phyloP scores from a whole-genome alignment of 2,113 vertebrate species.

The Rhipidura dahli region DNA sequence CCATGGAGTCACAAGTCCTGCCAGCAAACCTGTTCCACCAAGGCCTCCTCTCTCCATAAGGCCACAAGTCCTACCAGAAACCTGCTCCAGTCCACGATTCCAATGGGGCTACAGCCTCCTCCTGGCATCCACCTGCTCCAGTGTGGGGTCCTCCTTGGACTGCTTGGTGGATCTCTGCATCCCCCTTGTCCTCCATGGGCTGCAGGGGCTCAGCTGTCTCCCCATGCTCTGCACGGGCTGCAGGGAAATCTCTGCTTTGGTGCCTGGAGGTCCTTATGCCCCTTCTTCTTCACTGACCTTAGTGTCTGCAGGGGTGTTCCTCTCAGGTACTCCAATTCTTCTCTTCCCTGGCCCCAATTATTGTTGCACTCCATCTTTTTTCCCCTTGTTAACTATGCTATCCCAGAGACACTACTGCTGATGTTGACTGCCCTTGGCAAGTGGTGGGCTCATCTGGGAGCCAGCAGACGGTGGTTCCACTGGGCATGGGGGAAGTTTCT shows the following conservation, averaged over 20 bases:
- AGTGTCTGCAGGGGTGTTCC: background rate
- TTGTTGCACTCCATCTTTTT: background rate
- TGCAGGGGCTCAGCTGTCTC: background rate
- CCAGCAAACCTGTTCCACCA: background rate
- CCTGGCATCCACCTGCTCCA: background rate
- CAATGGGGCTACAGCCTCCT: background rate
- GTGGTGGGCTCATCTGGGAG: accelerated
- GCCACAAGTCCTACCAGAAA: background rate
- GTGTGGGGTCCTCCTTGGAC: background rate
- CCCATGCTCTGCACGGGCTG: background rate
- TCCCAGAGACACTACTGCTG: too few relatives aligned
- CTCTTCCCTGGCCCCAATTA: background rate
- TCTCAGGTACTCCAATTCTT: background rate
- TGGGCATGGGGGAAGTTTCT: background rate
- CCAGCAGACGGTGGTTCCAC: accelerated
- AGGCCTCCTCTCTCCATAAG: background rate
- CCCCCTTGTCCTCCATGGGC: accelerated
- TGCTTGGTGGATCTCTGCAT: background rate
- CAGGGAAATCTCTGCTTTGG: background rate
- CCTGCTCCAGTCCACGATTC: background rate
- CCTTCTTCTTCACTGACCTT: background rate
- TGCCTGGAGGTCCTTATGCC: accelerated
- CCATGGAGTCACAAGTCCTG: background rate
- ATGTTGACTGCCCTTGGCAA: background rate
- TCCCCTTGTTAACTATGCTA: background rate